A percentile compares a stretch with the other conserved stretches of the same genome.
These are phyloP conservation scores for Spheniscus humboldti DNA, from an alignment of 2,797 vertebrate genomes.

Conservation along the genomic window DNA sequence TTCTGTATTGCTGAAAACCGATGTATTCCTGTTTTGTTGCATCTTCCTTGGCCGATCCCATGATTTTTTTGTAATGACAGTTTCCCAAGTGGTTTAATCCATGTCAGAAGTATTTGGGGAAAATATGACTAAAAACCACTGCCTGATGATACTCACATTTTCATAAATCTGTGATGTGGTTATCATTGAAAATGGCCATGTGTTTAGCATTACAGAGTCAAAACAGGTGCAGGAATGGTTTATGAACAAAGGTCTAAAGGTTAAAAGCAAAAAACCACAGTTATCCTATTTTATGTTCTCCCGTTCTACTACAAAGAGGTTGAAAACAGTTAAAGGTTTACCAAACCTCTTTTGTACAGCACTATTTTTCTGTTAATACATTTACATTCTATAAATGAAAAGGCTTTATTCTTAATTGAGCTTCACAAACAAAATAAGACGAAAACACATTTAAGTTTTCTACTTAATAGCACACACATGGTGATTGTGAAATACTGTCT, in stretches of 20 bases:
- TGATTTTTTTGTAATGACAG: not conserved
- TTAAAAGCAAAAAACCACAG: conserved; percentile 57
- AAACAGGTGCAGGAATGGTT: conserved; percentile 55
- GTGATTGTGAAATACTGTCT: conserved; percentile 42
- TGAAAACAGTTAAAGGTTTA: not conserved
- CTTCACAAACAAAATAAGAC: conserved; percentile 37
- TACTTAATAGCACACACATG: conserved; percentile 38
- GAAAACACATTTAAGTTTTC: conserved; percentile 39
- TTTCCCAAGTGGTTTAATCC: conserved; percentile 53
- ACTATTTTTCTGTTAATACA: not conserved
- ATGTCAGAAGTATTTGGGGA: conserved; percentile 15
- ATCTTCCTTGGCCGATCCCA: not conserved
- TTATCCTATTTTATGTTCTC: conserved; percentile 47
- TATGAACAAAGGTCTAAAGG: conserved; percentile 44
- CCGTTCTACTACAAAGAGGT: conserved; percentile 24
- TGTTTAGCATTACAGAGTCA: conserved; percentile 54
- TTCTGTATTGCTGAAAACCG: conserved; percentile 40
- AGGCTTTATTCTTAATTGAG: conserved; percentile 29
- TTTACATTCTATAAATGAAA: not conserved
- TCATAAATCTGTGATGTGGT: conserved; percentile 34
- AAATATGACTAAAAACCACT: not conserved
- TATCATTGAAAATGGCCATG: conserved; percentile 13
- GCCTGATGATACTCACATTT: not conserved
- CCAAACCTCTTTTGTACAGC: not conserved
- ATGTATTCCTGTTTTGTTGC: not conserved